These are phyloP conservation scores for Odontamblyopus lacepedii DNA, from an alignment of 2,797 vertebrate species.

Conservation along the genomic window DNA sequence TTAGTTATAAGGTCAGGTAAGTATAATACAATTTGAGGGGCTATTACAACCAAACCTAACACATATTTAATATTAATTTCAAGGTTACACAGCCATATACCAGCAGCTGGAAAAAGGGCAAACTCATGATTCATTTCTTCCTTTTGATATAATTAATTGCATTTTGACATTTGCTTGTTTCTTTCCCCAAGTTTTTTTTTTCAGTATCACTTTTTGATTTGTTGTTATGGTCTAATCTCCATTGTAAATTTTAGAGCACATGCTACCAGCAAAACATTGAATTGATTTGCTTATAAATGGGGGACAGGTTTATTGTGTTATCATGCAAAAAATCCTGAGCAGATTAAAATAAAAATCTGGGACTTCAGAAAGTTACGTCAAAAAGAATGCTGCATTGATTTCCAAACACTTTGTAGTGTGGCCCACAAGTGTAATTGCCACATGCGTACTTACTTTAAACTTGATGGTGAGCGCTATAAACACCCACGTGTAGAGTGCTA, in stretches of 20 bases:
- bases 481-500: constrained; percentile 20
- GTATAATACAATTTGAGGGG: too few relatives aligned
- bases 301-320: background rate
- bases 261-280: background rate
- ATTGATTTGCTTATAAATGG: background rate
- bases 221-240: background rate
- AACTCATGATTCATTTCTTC: background rate
- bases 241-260: background rate
- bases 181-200: background rate
- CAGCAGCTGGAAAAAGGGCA: background rate
- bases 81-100: background rate
- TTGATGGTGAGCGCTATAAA: constrained; percentile 10
- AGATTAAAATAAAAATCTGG: background rate
- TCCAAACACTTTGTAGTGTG: constrained; percentile 17
- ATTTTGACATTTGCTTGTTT: background rate
- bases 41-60: too few relatives aligned
- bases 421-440: constrained; percentile 29
- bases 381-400: constrained; percentile 2
- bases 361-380: background rate
- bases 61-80: too few relatives aligned
- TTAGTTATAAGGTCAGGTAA: too few relatives aligned
- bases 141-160: background rate
- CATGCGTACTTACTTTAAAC: constrained; percentile 25
- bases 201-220: background rate
- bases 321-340: background rate